phyloP scores from a whole-genome alignment of 2,113 vertebrate genomes.

The Pterocles burchelli region DNA sequence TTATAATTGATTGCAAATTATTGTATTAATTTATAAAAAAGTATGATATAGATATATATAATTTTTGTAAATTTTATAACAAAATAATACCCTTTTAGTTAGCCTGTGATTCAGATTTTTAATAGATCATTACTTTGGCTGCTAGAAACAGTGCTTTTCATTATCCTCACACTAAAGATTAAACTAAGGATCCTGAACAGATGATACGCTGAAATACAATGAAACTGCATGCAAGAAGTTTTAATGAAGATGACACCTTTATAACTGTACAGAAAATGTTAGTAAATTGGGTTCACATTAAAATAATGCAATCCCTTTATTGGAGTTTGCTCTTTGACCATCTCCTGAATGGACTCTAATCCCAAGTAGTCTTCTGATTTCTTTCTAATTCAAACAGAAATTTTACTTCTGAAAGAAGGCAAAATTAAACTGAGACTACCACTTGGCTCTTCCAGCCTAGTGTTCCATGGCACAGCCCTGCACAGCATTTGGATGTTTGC shows the following conservation, averaged over 20 bases:
- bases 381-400: background rate
- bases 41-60: background rate
- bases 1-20: background rate
- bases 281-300: background rate
- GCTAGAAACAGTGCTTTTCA: background rate
- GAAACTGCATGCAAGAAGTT: background rate
- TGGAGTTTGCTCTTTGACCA: background rate
- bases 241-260: background rate
- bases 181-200: background rate
- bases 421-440: background rate
- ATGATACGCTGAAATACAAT: background rate
- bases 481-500: background rate
- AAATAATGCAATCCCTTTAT: background rate
- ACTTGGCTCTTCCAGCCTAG: background rate
- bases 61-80: background rate
- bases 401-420: background rate
- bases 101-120: background rate
- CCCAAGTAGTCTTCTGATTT: background rate
- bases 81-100: background rate
- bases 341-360: background rate
- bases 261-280: background rate
- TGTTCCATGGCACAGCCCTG: background rate
- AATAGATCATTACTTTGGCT: background rate
- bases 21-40: background rate
- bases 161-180: background rate